Evolutionary conservation across 1,140 invertebrate genomes (phyloP).

Genomic region (Orchesella cincta): DNA sequence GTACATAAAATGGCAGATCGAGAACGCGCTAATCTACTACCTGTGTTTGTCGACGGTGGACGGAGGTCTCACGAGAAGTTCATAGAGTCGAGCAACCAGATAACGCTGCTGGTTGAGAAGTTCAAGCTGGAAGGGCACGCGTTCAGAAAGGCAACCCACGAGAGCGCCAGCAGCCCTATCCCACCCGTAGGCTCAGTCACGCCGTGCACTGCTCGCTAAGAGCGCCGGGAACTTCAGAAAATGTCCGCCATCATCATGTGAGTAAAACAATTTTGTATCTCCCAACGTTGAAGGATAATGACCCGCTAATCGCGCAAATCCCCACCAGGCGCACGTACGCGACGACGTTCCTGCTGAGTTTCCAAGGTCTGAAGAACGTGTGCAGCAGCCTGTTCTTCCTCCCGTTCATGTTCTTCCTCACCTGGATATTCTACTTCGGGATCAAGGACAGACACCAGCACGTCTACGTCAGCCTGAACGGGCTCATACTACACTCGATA

Average conservation of each 20-base stretch:
- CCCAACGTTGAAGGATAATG: not conserved
- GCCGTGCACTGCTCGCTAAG: conserved; percentile 69
- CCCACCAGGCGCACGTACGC: conserved; percentile 69
- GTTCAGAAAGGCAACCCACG: conserved; percentile 65
- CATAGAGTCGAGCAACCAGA: conserved; percentile 88
- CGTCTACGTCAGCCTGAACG: conserved; percentile 73
- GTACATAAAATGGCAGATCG: conserved; percentile 52
- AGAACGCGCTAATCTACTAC: conserved; percentile 93
- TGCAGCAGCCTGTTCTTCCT: conserved; percentile 71
- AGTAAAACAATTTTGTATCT: conserved; percentile 53
- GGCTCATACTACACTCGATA: conserved; percentile 79
- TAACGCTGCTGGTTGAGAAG: conserved; percentile 84
- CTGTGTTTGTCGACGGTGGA: conserved; percentile 91
- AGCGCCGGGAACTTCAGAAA: conserved; percentile 70
- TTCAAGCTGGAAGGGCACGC: conserved; percentile 79
- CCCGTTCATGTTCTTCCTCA: conserved; percentile 73
- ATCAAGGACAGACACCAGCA: conserved; percentile 61
- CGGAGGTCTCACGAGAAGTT: conserved; percentile 82
- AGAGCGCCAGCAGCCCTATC: conserved; percentile 42
- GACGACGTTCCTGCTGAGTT: conserved; percentile 74
- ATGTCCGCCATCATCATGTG: conserved; percentile 76
- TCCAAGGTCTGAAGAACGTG: conserved; percentile 71
- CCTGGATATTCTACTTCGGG: conserved; percentile 80
- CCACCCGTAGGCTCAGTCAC: conserved; percentile 44
- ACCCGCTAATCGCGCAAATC: too few relatives aligned